Conservation (phyloP, 2,797 vertebrate genomes). For the Helostoma temminkii region DNA sequence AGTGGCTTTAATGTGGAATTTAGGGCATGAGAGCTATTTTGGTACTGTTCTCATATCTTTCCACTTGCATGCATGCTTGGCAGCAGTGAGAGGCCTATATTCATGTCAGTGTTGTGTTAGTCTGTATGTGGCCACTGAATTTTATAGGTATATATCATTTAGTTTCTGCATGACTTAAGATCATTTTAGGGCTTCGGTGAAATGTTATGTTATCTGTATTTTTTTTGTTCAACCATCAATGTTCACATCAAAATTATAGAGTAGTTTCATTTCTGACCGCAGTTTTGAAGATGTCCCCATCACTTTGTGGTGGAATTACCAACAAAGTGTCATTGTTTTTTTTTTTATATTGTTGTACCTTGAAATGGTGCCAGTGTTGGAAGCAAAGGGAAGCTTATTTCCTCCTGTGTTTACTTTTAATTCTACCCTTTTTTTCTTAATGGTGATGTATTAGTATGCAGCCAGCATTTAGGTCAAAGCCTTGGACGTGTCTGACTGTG, state of each 20-base stretch:
- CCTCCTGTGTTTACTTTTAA: constrained; percentile 23
- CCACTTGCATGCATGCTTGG: constrained; percentile 29
- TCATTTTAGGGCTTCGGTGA: constrained; percentile 27
- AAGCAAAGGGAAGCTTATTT: constrained; percentile 34
- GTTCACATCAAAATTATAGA: constrained; percentile 12
- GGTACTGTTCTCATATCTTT: constrained; percentile 57
- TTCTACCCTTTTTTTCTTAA: neutral
- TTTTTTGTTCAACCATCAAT: no score
- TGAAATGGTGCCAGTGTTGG: constrained; percentile 29
- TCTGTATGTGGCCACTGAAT: constrained; percentile 15
- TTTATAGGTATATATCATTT: neutral
- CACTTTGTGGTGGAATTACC: constrained; percentile 26
- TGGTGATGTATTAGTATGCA: constrained; percentile 50
- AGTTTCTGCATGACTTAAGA: constrained; percentile 29
- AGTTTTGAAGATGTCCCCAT: constrained; percentile 13
- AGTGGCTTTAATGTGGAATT: constrained; percentile 62
- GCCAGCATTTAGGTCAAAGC: constrained; percentile 62
- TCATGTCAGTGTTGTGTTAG: constrained; percentile 29
- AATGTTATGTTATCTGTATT: no score
- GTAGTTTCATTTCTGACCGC: constrained; percentile 35
- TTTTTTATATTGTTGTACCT: constrained; percentile 27
- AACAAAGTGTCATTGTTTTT: constrained; percentile 7
- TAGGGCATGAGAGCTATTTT: constrained; percentile 76
- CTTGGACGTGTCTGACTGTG: constrained; percentile 46
- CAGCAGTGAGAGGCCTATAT: constrained; percentile 49